Base-by-base conservation (phyloP, 2,888 invertebrate species). In the Xestoiulus laeticollis region DNA sequence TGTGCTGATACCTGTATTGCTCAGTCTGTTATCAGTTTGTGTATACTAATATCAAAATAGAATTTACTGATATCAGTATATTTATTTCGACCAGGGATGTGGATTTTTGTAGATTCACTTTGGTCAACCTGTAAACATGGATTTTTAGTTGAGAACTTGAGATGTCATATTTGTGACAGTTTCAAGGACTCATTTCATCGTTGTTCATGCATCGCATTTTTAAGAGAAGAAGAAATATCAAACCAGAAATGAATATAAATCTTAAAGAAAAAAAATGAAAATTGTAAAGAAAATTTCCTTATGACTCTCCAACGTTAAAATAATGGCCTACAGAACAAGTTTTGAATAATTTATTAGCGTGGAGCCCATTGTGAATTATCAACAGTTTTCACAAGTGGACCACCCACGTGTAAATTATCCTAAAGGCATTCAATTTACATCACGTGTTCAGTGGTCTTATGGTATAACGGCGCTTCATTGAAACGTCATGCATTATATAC, bases 311-410 rank as follows among this genome's bases (percentile, higher is more conserved):
- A 68, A 4, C n/a, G n/a, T n/a, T n/a, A n/a, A n/a, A n/a, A n/a
- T 59, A 22, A 59, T 59, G 10, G 59, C 10, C 26, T 12, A 22
- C 68, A 12, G 26, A 22, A 26, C 68, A 68, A 12, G 59, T 59
- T 59, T 59, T n/a, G 59, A n/a, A 59, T 26, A 68, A 68, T 68
- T 68, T 68, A 68, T 68, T 26, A 26, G 14, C 68, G 26, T 68
- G 22, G 68, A 22, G 68, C 38, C 3, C 26, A 26, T 68, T n/a
- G 68, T 5, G 68, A 10, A 68, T 68, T 68, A 68, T 10, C 68
- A 68, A 59, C 59, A 68, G 22, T 68, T 68, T 68, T 26, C 68
- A 68, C 68, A 12, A 68, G 68, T 68, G 26, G 68, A 68, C 68
- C 68, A 26, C 68, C 68, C 26, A 68, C 68, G 22, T 53, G 53